These are phyloP conservation scores for Latheticus oryzae DNA, from an alignment of 2,888 invertebrate species.

Conservation along the genomic window DNA sequence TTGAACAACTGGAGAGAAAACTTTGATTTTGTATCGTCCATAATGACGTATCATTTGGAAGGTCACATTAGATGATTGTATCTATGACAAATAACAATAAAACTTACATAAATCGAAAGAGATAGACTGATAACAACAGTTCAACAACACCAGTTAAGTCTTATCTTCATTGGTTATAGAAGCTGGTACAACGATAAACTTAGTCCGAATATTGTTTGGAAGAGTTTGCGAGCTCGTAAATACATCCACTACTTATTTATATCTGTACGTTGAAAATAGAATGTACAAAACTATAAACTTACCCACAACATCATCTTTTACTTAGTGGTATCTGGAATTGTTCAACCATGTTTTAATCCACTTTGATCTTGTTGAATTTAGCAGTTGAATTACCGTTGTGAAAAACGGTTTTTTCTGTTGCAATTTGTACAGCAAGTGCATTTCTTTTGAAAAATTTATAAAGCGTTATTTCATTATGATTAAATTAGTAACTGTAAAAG, in stretches of 20 bases:
- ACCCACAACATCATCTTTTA: constrained; percentile 20
- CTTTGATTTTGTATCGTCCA: neutral
- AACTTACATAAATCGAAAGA: constrained; percentile 6
- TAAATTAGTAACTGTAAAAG: no score
- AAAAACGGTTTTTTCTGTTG: constrained; percentile 14
- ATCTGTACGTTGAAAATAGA: constrained; percentile 7
- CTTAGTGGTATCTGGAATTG: constrained; percentile 25
- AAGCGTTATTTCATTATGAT: no score
- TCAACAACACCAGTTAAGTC: neutral
- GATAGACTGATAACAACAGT: neutral
- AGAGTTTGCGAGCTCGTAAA: constrained; percentile 4
- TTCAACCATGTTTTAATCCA: constrained; percentile 10
- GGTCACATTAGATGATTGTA: constrained; percentile 12
- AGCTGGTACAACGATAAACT: neutral
- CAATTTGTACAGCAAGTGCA: no score
- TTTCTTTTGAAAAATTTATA: no score
- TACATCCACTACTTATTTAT: constrained; percentile 17
- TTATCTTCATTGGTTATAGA: constrained; percentile 1
- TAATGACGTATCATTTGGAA: constrained; percentile 5
- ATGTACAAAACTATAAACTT: constrained; percentile 20
- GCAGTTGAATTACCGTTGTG: constrained; percentile 26
- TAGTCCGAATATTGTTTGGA: constrained; percentile 1
- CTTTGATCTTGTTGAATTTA: constrained; percentile 26
- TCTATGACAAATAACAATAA: neutral
- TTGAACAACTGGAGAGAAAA: neutral